Evolutionary conservation across 2,113 vertebrate genomes (phyloP).

Genomic region (Mastomys coucha): DNA sequence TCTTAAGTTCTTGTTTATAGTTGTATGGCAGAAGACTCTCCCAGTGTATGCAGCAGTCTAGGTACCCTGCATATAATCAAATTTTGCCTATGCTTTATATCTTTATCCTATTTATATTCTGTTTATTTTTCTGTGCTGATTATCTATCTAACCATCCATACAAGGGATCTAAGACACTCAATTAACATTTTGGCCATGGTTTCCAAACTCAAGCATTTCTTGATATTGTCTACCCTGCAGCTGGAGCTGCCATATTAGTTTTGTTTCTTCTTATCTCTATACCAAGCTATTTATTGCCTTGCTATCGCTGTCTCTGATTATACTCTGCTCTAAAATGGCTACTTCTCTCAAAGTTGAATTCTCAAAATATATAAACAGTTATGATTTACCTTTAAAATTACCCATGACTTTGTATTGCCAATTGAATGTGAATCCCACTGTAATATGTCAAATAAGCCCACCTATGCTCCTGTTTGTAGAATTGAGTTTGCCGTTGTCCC

Average conservation of each 20-base stretch:
- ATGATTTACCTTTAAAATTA: background rate
- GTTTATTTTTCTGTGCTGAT: background rate
- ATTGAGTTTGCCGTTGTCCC: background rate
- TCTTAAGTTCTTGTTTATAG: background rate
- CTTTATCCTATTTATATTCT: background rate
- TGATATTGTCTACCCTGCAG: background rate
- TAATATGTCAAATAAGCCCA: no score
- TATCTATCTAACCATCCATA: background rate
- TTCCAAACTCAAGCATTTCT: background rate
- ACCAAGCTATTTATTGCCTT: background rate
- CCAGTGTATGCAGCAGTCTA: background rate
- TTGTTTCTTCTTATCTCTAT: background rate
- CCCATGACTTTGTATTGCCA: fast-evolving
- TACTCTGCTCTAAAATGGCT: background rate
- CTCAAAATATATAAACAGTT: background rate
- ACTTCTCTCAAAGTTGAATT: background rate
- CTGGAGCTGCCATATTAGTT: background rate
- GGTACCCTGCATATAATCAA: background rate
- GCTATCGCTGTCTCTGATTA: background rate
- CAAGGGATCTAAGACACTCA: background rate
- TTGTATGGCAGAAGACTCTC: background rate
- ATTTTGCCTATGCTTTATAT: background rate
- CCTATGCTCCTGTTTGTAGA: background rate
- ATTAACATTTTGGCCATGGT: background rate
- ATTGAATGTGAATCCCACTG: background rate